These are phyloP conservation scores for Chironomus riparius DNA, from an alignment of 2,888 invertebrate genomes.

Conservation along the genomic window DNA sequence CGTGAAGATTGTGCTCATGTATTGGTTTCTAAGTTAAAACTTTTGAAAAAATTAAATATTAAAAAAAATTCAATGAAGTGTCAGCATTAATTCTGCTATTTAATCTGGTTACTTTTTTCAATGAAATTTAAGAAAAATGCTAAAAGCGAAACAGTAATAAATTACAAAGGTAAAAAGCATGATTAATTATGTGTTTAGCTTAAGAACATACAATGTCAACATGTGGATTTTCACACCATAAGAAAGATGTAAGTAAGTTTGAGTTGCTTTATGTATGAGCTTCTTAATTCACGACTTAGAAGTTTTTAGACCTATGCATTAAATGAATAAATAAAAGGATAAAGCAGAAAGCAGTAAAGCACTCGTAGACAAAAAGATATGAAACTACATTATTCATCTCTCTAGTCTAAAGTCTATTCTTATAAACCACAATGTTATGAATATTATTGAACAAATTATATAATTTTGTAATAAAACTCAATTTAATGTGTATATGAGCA, in stretches of 20 bases:
- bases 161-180: slow-evolving; percentile 25
- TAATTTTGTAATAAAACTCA: no score
- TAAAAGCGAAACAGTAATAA: neutral
- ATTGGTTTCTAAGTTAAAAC: no score
- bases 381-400: no score
- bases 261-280: neutral
- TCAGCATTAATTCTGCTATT: no score
- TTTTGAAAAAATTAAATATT: no score
- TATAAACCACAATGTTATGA: no score
- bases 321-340: neutral
- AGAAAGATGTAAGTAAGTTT: slow-evolving; percentile 5
- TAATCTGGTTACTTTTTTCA: no score
- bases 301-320: neutral
- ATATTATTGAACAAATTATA: no score
- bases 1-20: neutral
- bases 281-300: slow-evolving; percentile 18
- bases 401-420: no score
- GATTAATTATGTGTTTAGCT: slow-evolving; percentile 26
- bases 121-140: neutral
- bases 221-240: slow-evolving; percentile 22
- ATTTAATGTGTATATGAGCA: no score
- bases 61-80: no score
- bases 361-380: neutral
- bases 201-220: slow-evolving; percentile 24
- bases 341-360: neutral